These are phyloP conservation scores for Erebia palarica DNA, from an alignment of 2,888 invertebrate genomes.

Conservation along the genomic window DNA sequence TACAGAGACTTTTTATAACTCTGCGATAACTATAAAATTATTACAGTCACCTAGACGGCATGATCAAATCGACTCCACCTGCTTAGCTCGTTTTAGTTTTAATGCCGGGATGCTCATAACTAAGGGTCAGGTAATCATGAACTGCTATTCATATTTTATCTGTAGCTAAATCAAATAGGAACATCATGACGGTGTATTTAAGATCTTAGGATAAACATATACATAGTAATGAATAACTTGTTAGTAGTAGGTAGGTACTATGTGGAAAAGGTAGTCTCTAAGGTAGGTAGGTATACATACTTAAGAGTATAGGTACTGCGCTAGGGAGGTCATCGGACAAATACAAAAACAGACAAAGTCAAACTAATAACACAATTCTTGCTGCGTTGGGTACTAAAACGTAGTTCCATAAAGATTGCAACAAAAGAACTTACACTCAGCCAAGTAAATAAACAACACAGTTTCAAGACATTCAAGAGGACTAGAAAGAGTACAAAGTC, in stretches of 20 bases:
- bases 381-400: neutral
- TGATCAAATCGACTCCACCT: too few relatives aligned
- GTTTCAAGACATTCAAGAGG: neutral
- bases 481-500: constrained; percentile 12
- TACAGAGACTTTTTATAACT: too few relatives aligned
- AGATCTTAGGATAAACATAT: neutral
- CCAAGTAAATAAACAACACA: too few relatives aligned
- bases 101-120: neutral
- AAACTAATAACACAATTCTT: too few relatives aligned
- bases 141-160: neutral
- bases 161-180: neutral
- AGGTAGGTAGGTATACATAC: too few relatives aligned
- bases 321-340: too few relatives aligned
- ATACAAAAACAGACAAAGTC: too few relatives aligned
- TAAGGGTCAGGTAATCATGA: neutral
- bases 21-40: too few relatives aligned
- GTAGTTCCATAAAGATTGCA: neutral
- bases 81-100: constrained; percentile 1
- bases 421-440: too few relatives aligned
- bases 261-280: too few relatives aligned
- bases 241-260: neutral
- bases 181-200: neutral
- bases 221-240: neutral
- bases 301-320: too few relatives aligned
- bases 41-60: too few relatives aligned